These are phyloP conservation scores for Liodrosophila aerea DNA, from an alignment of 2,888 invertebrate species.

Conservation along the genomic window DNA sequence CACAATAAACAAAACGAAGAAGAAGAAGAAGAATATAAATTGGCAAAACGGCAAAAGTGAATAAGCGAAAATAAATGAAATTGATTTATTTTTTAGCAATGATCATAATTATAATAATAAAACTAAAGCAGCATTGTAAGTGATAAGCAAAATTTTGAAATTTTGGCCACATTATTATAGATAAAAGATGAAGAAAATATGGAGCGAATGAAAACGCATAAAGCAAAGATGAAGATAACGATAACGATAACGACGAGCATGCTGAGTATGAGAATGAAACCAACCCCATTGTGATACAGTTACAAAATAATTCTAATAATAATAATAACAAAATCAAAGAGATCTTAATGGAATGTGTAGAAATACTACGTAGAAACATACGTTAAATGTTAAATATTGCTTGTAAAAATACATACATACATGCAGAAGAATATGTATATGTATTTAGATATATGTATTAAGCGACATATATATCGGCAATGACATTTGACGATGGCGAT, in stretches of 20 bases:
- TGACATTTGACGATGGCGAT: slow-evolving; percentile 40
- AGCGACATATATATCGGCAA: slow-evolving; percentile 31
- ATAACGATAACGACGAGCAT: slow-evolving; percentile 3
- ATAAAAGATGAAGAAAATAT: background rate
- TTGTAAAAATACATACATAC: slow-evolving; percentile 24
- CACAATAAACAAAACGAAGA: slow-evolving; percentile 2
- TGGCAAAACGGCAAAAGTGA: too few relatives aligned
- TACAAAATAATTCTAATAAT: slow-evolving; percentile 40
- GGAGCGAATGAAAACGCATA: slow-evolving; percentile 10
- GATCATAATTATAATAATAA: too few relatives aligned
- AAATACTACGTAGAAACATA: slow-evolving; percentile 50
- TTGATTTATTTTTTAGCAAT: background rate
- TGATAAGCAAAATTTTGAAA: slow-evolving; percentile 40
- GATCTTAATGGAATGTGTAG: slow-evolving; percentile 37
- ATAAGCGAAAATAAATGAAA: too few relatives aligned
- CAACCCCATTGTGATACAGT: slow-evolving; percentile 54
- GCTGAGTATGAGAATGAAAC: slow-evolving; percentile 10
- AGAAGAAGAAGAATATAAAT: too few relatives aligned
- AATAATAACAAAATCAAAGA: background rate
- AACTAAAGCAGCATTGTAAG: slow-evolving; percentile 47
- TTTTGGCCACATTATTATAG: slow-evolving; percentile 45
- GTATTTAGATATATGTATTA: slow-evolving; percentile 6
- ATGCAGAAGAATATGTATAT: slow-evolving; percentile 21
- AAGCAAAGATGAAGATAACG: slow-evolving; percentile 2
- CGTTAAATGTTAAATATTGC: slow-evolving; percentile 50